Evolutionary conservation across 2,113 vertebrate genomes (phyloP).

Genomic region (Peucedramus taeniatus): DNA sequence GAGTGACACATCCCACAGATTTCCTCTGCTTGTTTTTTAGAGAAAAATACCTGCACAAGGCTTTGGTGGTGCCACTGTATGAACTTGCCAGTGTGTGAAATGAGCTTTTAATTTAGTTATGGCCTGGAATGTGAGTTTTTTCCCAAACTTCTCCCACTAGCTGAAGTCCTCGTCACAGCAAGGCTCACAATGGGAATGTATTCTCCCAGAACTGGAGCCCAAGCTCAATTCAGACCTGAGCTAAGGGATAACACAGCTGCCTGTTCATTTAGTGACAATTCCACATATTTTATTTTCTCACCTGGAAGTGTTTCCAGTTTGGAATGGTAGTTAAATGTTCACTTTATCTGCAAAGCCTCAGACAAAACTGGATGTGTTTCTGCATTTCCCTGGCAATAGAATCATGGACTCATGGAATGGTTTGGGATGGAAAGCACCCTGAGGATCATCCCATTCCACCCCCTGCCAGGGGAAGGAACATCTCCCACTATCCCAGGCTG

Average conservation of each 20-base stretch:
- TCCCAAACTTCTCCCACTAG: not conserved
- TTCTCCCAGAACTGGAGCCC: not conserved
- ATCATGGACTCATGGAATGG: not conserved
- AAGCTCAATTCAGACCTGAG: not conserved
- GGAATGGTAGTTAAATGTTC: not conserved
- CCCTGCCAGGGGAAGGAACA: not conserved
- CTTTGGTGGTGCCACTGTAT: not conserved
- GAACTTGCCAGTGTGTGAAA: not conserved
- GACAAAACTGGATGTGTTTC: not conserved
- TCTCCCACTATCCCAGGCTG: fast-evolving
- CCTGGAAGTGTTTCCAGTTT: not conserved
- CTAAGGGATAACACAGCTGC: not conserved
- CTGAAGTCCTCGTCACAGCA: not conserved
- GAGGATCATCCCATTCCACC: not conserved
- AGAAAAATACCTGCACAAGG: not conserved
- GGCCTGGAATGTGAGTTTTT: not conserved
- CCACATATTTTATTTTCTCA: not conserved
- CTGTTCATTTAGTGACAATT: not conserved
- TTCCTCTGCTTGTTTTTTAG: not conserved
- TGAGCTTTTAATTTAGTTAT: not conserved
- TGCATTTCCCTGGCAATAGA: not conserved
- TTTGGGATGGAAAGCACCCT: not conserved
- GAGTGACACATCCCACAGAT: not conserved
- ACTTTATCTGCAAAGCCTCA: not conserved
- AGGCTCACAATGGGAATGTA: not conserved